phyloP scores from a whole-genome alignment of 2,888 invertebrate species.

The Azorinus chamasolen region DNA sequence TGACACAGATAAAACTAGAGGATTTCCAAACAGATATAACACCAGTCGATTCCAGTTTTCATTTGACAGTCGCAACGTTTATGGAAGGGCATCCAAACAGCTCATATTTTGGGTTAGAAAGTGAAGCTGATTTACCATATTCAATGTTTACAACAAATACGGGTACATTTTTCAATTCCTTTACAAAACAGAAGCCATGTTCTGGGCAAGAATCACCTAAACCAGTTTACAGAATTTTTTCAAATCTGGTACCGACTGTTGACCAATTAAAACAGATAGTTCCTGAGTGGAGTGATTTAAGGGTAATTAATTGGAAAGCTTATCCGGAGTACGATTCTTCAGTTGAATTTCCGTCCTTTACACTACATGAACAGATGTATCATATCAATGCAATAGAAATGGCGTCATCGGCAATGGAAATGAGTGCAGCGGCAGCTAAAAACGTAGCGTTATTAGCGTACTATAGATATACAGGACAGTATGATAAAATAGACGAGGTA shows the following conservation, averaged over 20 bases:
- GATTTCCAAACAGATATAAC: constrained; percentile 83
- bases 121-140: constrained; percentile 80
- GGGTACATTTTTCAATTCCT: constrained; percentile 87
- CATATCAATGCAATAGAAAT: constrained; percentile 90
- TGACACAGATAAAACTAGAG: constrained; percentile 87
- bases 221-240: constrained; percentile 89
- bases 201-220: constrained; percentile 63
- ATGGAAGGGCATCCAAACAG: constrained; percentile 88
- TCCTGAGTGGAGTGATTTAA: constrained; percentile 71
- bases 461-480: constrained; percentile 83
- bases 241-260: constrained; percentile 87
- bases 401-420: constrained; percentile 91
- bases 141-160: constrained; percentile 87
- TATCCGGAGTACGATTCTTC: constrained; percentile 82
- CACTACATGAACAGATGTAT: constrained; percentile 88
- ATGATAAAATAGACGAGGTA: constrained; percentile 80
- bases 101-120: constrained; percentile 86
- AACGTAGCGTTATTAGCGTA: constrained; percentile 89
- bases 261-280: constrained; percentile 87
- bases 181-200: constrained; percentile 85
- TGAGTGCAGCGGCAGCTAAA: constrained; percentile 89
- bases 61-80: constrained; percentile 88
- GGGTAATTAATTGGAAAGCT: constrained; percentile 80
- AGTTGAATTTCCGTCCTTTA: constrained; percentile 87
- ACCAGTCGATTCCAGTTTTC: constrained; percentile 83